Conservation (phyloP, 1,140 invertebrate genomes). For the Diploscapter pachys region DNA sequence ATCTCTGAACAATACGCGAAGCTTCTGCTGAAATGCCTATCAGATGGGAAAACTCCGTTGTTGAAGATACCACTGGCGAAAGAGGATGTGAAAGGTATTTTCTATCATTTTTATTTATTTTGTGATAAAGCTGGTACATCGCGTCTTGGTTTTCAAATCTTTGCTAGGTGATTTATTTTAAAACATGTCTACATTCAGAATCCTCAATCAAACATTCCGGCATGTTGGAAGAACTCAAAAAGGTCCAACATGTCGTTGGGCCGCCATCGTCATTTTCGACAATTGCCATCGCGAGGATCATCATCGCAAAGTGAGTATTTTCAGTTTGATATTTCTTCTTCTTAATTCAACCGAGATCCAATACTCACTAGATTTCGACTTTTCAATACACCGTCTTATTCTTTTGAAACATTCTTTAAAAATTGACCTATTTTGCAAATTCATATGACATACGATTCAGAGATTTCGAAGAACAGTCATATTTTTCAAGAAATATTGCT, state of each 20-base stretch:
- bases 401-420: neutral
- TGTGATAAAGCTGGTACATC: too few species aligned
- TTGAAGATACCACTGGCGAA: too few species aligned
- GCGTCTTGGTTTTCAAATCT: too few species aligned
- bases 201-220: too few species aligned
- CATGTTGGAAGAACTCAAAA: neutral
- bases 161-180: too few species aligned
- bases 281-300: slow-evolving; percentile 19
- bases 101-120: too few species aligned
- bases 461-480: neutral
- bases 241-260: slow-evolving; percentile 15
- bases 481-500: neutral
- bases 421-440: neutral
- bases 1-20: too few species aligned
- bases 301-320: slow-evolving; percentile 17
- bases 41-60: too few species aligned
- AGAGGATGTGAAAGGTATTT: too few species aligned
- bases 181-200: too few species aligned
- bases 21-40: too few species aligned
- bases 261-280: slow-evolving; percentile 26
- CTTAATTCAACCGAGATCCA: neutral
- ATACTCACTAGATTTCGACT: neutral
- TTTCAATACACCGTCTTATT: neutral
- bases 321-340: neutral
- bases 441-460: neutral